Conservation (phyloP, 2,797 vertebrate species). For the Pagetopsis macropterus region DNA sequence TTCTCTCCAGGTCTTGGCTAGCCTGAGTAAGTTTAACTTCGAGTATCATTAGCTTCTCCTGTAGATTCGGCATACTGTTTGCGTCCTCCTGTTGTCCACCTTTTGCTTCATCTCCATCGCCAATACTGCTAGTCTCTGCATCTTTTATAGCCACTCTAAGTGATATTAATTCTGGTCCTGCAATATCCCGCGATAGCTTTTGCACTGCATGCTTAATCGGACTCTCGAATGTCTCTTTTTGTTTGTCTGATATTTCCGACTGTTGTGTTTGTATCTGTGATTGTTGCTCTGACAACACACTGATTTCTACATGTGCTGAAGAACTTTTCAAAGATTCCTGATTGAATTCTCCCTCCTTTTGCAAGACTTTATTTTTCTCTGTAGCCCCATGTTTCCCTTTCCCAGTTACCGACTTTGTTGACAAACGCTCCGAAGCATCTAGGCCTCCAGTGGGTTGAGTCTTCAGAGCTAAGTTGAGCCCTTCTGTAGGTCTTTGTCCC, state of each 20-base stretch:
- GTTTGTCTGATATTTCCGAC: no score
- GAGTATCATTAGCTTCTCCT: constrained; percentile 84
- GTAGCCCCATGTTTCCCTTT: constrained; percentile 40
- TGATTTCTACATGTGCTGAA: constrained; percentile 24
- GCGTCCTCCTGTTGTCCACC: constrained; percentile 24
- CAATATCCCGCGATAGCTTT: constrained; percentile 46
- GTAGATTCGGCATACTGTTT: constrained; percentile 72
- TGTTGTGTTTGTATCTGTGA: constrained; percentile 40
- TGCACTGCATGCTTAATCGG: constrained; percentile 52
- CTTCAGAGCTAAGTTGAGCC: constrained; percentile 57
- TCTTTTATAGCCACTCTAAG: constrained; percentile 50
- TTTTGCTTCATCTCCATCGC: constrained; percentile 35
- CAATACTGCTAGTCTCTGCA: constrained; percentile 34
- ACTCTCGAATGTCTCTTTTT: constrained; percentile 32
- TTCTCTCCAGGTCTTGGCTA: constrained; percentile 85
- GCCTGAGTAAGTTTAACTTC: constrained; percentile 87
- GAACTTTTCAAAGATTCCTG: constrained; percentile 31
- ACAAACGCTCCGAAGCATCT: constrained; percentile 33
- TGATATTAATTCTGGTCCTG: constrained; percentile 53
- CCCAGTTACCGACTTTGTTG: constrained; percentile 37
- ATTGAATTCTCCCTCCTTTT: constrained; percentile 34
- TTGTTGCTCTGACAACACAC: constrained; percentile 35
- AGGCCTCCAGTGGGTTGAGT: constrained; percentile 52
- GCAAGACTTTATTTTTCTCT: constrained; percentile 39
- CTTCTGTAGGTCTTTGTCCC: constrained; percentile 57